Base-by-base conservation (phyloP, 2,797 vertebrate genomes). In the Melanotaenia maccullochi region DNA sequence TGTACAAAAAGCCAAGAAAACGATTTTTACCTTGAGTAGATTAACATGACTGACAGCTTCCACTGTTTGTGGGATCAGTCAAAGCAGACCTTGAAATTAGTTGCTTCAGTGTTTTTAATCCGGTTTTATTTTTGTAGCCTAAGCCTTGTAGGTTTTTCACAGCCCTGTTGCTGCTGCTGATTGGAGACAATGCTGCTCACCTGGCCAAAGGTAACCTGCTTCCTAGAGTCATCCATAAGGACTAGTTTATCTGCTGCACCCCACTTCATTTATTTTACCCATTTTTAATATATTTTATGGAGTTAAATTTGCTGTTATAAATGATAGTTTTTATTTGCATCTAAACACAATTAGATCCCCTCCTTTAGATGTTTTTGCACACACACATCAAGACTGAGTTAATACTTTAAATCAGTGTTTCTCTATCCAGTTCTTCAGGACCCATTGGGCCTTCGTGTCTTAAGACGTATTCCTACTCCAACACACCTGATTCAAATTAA, bases 161-260 rank as follows among this genome's bases (percentile, higher is more conserved):
- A 44, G 9, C 70, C 74, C 73, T 78, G 70, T 65, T 75, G 79
- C 44, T 47, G 44, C 67, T 60, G 59, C 75, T 92, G 78, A 93
- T 92, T 92, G 83, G 76, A 72, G 70, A 42, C 28, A 90, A 92
- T 71, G 16, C 36, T 55, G 22, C 74, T 78, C 92, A 93, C 85
- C 90, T 93, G 91, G 78, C 30, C 3, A 51, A 57, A 63, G 49
- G 30, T 51, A 12, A 64, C 2, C 14, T 49, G 65, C 67, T 77
- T 75, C 69, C 82, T 70, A 38, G 1, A 74, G 11, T 12, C 1
- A 6, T 20, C 18, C 49, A 36, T 51, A 35, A 25, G 7, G 16
- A 49, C 1, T 0, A 2, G 2, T 9, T 38, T 54, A 4, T 42
- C 8, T 28, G 0, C 32, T 66, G 33, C 6, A 36, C 4, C 22